Base-by-base conservation (phyloP, 2,797 vertebrate genomes). In the Loris lydekkerianus region DNA sequence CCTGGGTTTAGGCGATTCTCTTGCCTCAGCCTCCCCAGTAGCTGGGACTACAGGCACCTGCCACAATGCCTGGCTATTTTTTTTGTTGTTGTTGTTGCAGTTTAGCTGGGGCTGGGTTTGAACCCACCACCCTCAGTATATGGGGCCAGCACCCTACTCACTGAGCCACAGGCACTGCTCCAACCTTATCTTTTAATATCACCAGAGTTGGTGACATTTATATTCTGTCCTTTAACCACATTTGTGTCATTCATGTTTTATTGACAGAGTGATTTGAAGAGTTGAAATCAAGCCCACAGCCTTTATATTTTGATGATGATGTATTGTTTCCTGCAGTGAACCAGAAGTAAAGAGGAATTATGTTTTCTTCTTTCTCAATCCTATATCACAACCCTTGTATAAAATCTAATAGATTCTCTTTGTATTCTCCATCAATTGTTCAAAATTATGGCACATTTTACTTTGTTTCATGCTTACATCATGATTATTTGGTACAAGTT, bases 231-330 rank as follows among this genome's bases (percentile, higher is more conserved):
- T 90, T 87, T 83, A 78, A 77, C 56, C 56, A 27, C 40, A 53
- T 81, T 34, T 58, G 46, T 67, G 67, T 27, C 63, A n/a, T 49
- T 31, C 60, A 31, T 11, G 6, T 60, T 76, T 94, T 82, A 58
- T 40, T 65, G 61, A 21, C 11, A 31, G 72, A 70, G 63, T 17
- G 17, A 76, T 87, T 58, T 86, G 69, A 6, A 87, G 73, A 40
- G 58, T 40, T 84, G 72, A 90, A 90, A 84, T 78, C 82, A 60
- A 43, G 34, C 86, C 86, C 87, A 80, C 61, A 76, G 86, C 14
- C 67, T 95, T 81, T 49, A 34, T 31, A 25, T 70, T 77, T 80
- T 75, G 86, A 65, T 56, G 14, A 43, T 58, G 21, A n/a, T 27
- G n/a, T 72, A 43, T 61, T 67, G 37, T 73, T 72, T 69, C 60